Evolutionary conservation across 2,888 invertebrate genomes (phyloP).

Genomic region (Entomobrya multifasciata): DNA sequence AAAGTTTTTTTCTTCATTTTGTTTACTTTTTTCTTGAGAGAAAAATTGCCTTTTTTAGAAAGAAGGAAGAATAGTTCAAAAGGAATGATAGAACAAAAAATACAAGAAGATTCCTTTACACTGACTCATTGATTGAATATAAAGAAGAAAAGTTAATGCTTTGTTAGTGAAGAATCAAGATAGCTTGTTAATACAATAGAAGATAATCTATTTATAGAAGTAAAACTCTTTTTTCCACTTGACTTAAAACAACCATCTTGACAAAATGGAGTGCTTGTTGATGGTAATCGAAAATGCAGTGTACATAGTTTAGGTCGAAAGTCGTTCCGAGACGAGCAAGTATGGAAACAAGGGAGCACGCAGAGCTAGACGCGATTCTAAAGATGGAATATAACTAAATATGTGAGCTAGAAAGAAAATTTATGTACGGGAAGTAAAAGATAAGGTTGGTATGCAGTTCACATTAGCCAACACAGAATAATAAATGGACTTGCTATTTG

Average conservation of each 20-base stretch:
- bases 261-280: not conserved
- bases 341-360: no score
- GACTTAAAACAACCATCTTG: not conserved
- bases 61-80: constrained; percentile 30
- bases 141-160: no score
- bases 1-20: constrained; percentile 45
- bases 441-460: no score
- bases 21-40: not conserved
- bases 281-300: constrained; percentile 6
- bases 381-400: no score
- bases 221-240: constrained; percentile 3
- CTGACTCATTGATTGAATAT: not conserved
- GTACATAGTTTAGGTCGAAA: not conserved
- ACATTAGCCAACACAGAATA: no score
- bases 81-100: constrained; percentile 8
- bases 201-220: constrained; percentile 53
- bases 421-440: no score
- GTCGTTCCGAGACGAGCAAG: no score
- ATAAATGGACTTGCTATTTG: no score
- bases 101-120: not conserved
- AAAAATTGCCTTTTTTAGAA: constrained; percentile 27
- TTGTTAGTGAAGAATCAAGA: not conserved
- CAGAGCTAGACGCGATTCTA: no score
- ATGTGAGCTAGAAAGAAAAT: no score
- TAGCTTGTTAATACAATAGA: not conserved